Conservation (phyloP, 2,888 invertebrate species). For the Pseudococcus jackbeardsleyi region DNA sequence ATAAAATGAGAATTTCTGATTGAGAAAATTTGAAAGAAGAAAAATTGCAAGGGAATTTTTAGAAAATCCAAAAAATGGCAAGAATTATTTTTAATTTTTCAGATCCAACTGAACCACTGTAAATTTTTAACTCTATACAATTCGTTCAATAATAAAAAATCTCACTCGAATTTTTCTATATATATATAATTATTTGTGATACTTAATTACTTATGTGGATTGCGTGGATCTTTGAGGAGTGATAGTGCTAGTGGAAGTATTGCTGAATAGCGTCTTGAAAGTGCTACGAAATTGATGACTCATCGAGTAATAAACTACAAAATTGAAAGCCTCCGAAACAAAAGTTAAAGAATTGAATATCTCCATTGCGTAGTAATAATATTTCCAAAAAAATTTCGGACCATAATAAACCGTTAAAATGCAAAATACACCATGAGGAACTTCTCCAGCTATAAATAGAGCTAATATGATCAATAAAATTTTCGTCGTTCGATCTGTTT, state of each 20-base stretch:
- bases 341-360: not conserved
- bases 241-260: not conserved
- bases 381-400: not conserved
- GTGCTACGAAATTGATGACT: not conserved
- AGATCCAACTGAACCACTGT: too few species aligned
- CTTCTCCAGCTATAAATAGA: slow-evolving; percentile 72
- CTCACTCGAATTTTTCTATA: too few species aligned
- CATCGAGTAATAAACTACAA: not conserved
- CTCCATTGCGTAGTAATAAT: not conserved
- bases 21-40: too few species aligned
- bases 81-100: too few species aligned
- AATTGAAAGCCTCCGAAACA: not conserved
- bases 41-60: too few species aligned
- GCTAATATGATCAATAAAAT: not conserved
- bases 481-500: not conserved
- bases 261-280: not conserved
- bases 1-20: too few species aligned
- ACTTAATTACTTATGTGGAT: too few species aligned
- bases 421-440: slow-evolving; percentile 88
- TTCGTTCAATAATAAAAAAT: too few species aligned
- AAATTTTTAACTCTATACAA: too few species aligned
- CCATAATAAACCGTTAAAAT: slow-evolving; percentile 70
- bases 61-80: too few species aligned
- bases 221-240: too few species aligned
- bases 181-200: too few species aligned